Base-by-base conservation (phyloP, 2,797 vertebrate species). In the Neopelma chrysocephalum region DNA sequence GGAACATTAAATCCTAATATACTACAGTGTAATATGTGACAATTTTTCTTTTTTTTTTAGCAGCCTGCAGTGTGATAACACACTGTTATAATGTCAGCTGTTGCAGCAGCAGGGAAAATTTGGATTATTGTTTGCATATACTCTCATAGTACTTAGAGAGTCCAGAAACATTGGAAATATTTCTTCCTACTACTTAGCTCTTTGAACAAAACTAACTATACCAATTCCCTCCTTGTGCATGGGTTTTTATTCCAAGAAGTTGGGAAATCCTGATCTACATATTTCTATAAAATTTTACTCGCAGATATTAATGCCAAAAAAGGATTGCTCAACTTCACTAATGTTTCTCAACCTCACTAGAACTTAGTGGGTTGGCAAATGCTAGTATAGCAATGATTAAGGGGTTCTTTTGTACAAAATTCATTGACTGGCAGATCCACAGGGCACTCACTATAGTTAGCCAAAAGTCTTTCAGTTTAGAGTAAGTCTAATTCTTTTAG, bases 401-500 rank as follows among this genome's bases (percentile, higher is more conserved):
- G n/a, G 7, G 7, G 1, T 21, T 8, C 38, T 68, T 66, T 68
- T 12, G 17, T n/a, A 40, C 11, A 50, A 8, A 71, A 32, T 22
- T 65, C 62, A 25, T 38, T 88, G n/a, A 76, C 13, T 57, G 68
- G 72, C 7, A 62, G 42, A 80, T 43, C 19, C 38, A 76, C 40
- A 66, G 32, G 72, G 14, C 17, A 36, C 13, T 56, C 2, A 0
- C 47, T 54, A 61, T 16, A 32, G 18, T 40, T 83, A 84, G 40
- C 23, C 29, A 65, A 32, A 87, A 69, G 26, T 64, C 42, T 32
- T 62, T 71, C 10, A 27, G 18, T 8, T 82, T 31, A 66, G 16
- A 75, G 16, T 34, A 80, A 87, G n/a, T 93, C 64, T 86, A 68
- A 92, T 82, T 83, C 87, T 86, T 95, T 91, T 54, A 81, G 62